A percentile compares a stretch with the other conserved stretches of the same genome.
Evolutionary conservation across 2,113 vertebrate species (phyloP).

Genomic region (Capreolus pygargus): DNA sequence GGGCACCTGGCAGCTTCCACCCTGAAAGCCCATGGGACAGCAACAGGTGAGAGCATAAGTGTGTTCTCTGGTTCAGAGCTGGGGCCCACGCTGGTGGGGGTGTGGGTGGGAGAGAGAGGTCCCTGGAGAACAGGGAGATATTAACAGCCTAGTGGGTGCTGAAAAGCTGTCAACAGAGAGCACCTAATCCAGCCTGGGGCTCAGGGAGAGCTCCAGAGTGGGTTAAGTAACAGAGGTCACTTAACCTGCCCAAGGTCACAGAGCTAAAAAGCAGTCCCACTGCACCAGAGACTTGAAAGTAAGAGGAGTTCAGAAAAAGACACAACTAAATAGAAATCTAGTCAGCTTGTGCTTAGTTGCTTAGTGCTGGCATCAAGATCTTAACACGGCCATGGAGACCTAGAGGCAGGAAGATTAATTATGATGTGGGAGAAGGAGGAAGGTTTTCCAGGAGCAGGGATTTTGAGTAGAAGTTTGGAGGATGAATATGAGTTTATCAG

Average conservation of each 20-base stretch:
- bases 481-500: neutral
- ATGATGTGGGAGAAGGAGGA: neutral
- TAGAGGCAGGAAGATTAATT: neutral
- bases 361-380: neutral
- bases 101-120: neutral
- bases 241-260: neutral
- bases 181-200: neutral
- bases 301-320: constrained; percentile 32
- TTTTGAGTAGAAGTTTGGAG: neutral
- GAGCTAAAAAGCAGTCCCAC: neutral
- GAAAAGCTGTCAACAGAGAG: neutral
- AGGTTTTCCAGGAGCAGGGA: neutral
- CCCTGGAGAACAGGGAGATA: neutral
- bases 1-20: neutral
- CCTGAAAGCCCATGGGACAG: constrained; percentile 45
- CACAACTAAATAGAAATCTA: neutral
- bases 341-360: neutral
- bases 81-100: neutral
- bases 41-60: neutral
- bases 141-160: neutral
- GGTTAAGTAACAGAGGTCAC: neutral
- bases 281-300: neutral
- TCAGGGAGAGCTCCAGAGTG: neutral
- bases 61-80: neutral
- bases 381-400: neutral